Conservation (phyloP, 2,797 vertebrate genomes). For the Acipenser transmontanus region DNA sequence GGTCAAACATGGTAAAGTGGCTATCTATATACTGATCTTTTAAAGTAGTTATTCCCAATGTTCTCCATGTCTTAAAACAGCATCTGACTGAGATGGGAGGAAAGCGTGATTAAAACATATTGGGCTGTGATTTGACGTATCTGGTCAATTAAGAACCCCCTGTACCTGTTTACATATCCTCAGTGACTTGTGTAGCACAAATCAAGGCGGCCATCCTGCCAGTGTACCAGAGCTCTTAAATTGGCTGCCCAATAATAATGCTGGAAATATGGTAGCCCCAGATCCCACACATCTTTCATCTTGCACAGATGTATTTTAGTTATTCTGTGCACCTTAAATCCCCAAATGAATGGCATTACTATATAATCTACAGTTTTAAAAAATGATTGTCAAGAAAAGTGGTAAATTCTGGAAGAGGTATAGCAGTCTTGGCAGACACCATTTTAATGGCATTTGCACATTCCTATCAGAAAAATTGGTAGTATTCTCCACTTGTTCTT, state of each 20-base stretch:
- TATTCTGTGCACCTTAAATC: conserved; percentile 7
- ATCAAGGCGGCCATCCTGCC: not conserved
- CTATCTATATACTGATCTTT: conserved; percentile 13
- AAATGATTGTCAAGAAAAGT: conserved; percentile 7
- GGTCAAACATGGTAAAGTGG: conserved; percentile 9
- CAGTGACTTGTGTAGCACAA: conserved; percentile 3
- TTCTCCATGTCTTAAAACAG: not conserved
- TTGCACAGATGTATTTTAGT: too few species aligned
- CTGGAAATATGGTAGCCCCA: conserved; percentile 1
- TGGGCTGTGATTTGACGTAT: not conserved
- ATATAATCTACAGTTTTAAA: conserved; percentile 12
- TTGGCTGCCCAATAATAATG: not conserved
- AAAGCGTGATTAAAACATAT: not conserved
- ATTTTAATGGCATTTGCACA: conserved; percentile 18
- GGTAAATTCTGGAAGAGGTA: conserved; percentile 8
- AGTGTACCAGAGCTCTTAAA: conserved; percentile 11
- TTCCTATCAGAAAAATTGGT: not conserved
- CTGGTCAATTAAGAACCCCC: not conserved
- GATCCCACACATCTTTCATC: not conserved
- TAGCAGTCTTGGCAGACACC: conserved; percentile 8
- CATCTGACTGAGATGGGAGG: not conserved
- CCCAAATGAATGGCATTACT: conserved; percentile 15
- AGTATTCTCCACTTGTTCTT: too few species aligned
- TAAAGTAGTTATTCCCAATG: not conserved
- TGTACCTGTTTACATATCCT: conserved; percentile 7